Conservation (phyloP, 2,888 invertebrate species). For the Isoperla grammatica region DNA sequence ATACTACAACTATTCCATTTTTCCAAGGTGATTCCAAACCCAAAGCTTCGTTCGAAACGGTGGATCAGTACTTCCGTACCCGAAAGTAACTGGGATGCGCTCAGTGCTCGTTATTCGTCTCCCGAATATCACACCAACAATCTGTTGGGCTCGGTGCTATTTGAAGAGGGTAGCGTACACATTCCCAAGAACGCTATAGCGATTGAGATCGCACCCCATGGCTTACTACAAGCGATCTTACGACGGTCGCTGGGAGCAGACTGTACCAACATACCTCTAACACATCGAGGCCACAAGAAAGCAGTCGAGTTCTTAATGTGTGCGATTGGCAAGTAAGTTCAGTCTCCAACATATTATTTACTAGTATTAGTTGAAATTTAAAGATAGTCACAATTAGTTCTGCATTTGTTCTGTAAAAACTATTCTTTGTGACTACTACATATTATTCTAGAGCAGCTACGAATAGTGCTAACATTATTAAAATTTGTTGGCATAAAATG, state of each 20-base stretch:
- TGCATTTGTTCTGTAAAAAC: no score
- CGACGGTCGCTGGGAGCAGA: constrained; percentile 65
- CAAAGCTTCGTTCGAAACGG: constrained; percentile 60
- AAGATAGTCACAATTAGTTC: no score
- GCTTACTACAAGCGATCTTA: constrained; percentile 80
- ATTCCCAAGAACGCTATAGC: constrained; percentile 77
- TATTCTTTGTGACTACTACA: no score
- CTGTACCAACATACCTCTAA: constrained; percentile 69
- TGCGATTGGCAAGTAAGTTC: constrained; percentile 58
- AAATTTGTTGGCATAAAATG: no score
- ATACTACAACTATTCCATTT: background rate
- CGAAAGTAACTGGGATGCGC: constrained; percentile 62
- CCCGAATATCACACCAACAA: constrained; percentile 85
- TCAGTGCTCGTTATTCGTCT: constrained; percentile 60
- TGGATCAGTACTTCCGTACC: constrained; percentile 88
- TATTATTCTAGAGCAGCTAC: no score
- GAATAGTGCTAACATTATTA: no score
- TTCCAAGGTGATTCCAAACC: constrained; percentile 52
- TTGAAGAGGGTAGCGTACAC: constrained; percentile 74
- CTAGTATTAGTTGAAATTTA: no score
- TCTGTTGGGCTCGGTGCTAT: constrained; percentile 61
- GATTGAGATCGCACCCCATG: constrained; percentile 88
- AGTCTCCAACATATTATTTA: background rate
- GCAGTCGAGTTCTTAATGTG: constrained; percentile 55
- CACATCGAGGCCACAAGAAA: constrained; percentile 63